Conservation (phyloP, 2,888 invertebrate species). For the Ophioninae sp. region DNA sequence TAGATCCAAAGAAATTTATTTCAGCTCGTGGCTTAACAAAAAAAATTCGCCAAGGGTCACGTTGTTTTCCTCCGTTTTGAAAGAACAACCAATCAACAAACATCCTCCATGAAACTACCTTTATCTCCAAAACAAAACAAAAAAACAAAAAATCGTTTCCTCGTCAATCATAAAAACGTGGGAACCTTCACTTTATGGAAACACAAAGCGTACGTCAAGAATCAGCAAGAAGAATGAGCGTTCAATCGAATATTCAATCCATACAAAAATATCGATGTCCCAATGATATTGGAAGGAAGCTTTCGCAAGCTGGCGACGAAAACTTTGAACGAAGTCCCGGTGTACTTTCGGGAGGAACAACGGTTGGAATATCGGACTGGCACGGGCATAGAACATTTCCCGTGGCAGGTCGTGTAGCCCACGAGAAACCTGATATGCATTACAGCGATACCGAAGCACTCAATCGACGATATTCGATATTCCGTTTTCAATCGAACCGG, state of each 20-base stretch:
- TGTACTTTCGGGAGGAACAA: conserved; percentile 28
- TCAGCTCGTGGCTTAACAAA: no score
- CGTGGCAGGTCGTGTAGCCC: conserved; percentile 27
- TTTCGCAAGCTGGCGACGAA: neutral
- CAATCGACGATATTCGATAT: conserved; percentile 64
- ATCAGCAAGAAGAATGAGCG: neutral
- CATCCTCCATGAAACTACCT: no score
- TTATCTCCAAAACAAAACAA: neutral
- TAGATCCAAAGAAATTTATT: no score
- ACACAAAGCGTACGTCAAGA: no score
- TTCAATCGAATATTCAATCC: neutral
- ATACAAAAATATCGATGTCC: neutral
- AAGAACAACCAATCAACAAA: no score
- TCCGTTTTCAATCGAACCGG: conserved; percentile 60
- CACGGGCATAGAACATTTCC: conserved; percentile 9
- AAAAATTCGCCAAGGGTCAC: no score
- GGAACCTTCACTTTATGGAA: no score
- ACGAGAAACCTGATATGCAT: conserved; percentile 36
- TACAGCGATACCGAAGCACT: conserved; percentile 50
- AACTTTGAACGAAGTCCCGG: conserved; percentile 11
- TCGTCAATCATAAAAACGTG: no score
- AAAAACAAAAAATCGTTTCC: no score
- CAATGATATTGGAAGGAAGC: neutral
- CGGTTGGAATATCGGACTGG: conserved; percentile 39
- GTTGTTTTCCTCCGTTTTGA: no score